Evolutionary conservation across 2,113 vertebrate genomes (phyloP), one percentile per base, ranked within the genome.

Genomic region (Eulemur macaco): DNA sequence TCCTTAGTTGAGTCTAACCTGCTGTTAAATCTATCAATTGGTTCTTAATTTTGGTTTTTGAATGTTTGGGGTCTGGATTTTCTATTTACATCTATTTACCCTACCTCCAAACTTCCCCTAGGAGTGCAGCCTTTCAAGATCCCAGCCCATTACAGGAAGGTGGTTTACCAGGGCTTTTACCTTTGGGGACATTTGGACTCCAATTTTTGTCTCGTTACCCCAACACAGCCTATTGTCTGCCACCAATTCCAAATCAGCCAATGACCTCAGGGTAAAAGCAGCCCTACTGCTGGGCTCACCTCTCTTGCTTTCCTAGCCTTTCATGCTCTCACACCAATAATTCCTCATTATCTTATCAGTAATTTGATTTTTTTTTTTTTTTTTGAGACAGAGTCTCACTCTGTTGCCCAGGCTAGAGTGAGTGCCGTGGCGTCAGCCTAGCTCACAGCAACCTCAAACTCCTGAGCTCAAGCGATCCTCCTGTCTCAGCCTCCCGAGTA

Each of bases 21-120:
- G 47, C 20, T 39, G 11, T 54, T 93, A 87, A 73, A 63, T 10
- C 15, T 23, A 87, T 27, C 3, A 12, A 20, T 8, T 93, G 11
- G 42, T 73, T 82, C 76, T 96, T 81, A 69, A 76, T 74, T 93
- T 92, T 60, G 39, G 3, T 58, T 90, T 96, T 87, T 83, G 8
- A 86, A 52, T 39, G 64, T 76, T 47, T 80, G 34, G 37, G 3
- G 20, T 74, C 56, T 76, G 47, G 14, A 89, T 50, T 92, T 89
- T 89, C 52, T 80, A 47, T 50, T 76, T 78, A 82, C 5, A 66
- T 90, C 60, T n/a, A 34, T 71, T 87, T 78, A 82, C 29, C 11
- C 17, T 87, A 56, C 27, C 64, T 63, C 84, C 29, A 47, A 58
- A 6, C 74, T 84, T 96, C 52, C 73, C 64, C 27, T 20, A 80